A percentile compares a stretch with the other conserved stretches of the same genome.
Evolutionary conservation across 2,888 invertebrate genomes (phyloP).

Genomic region (Hesperia comma): DNA sequence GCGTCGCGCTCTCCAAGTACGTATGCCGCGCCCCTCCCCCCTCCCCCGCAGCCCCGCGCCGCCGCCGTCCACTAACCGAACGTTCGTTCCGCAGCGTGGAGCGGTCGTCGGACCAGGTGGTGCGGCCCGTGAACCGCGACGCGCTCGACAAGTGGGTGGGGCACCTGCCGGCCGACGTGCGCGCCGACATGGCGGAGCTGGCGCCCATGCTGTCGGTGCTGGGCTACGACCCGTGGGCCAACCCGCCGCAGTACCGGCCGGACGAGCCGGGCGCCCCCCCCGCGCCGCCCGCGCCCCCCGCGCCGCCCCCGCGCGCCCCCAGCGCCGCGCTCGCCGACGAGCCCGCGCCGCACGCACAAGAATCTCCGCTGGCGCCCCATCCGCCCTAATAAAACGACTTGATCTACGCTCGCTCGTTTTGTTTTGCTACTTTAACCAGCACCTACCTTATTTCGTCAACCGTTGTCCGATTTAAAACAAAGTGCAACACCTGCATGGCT

Average conservation of each 20-base stretch:
- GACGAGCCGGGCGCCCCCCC: conserved; percentile 86
- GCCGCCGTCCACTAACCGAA: too few relatives aligned
- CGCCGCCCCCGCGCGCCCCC: conserved; percentile 25
- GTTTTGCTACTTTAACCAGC: conserved; percentile 15
- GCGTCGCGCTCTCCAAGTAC: conserved; percentile 97
- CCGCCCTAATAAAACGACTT: conserved; percentile 36
- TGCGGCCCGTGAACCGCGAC: conserved; percentile 98
- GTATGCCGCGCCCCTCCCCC: not conserved
- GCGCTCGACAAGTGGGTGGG: conserved; percentile 97
- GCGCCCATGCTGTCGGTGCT: conserved; percentile 97
- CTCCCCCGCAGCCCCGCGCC: too few relatives aligned
- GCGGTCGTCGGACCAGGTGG: conserved; percentile 98
- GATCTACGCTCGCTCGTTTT: conserved; percentile 20
- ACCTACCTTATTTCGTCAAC: too few relatives aligned
- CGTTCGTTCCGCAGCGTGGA: conserved; percentile 90
- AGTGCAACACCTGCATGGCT: too few relatives aligned
- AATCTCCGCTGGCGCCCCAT: conserved; percentile 34
- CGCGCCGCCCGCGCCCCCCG: conserved; percentile 53
- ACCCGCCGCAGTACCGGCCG: conserved; percentile 97
- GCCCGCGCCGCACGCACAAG: conserved; percentile 12
- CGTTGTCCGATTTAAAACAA: too few relatives aligned
- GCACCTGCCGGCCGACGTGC: conserved; percentile 94
- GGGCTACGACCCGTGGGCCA: conserved; percentile 98
- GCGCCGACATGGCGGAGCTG: conserved; percentile 95
- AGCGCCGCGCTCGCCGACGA: conserved; percentile 7